phyloP scores from a whole-genome alignment of 2,113 vertebrate species.

The Centropristis striata region DNA sequence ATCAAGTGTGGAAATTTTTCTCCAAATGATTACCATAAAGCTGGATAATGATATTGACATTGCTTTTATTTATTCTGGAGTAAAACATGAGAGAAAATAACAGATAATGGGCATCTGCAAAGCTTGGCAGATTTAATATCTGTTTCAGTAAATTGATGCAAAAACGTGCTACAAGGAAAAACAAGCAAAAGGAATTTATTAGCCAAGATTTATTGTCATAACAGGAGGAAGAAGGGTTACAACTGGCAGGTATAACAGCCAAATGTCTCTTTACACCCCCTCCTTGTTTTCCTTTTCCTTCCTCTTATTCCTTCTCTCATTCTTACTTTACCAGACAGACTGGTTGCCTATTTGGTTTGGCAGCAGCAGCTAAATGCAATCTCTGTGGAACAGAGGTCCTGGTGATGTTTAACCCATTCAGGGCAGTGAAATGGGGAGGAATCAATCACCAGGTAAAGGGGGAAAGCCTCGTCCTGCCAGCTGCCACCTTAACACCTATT shows the following conservation, averaged over 20 bases:
- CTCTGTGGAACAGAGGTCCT: conserved; percentile 65
- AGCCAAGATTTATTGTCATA: conserved; percentile 81
- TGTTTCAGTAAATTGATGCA: conserved; percentile 19
- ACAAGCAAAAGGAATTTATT: conserved; percentile 26
- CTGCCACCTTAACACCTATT: conserved; percentile 53
- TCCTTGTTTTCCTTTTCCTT: conserved; percentile 6
- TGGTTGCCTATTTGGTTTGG: conserved; percentile 78
- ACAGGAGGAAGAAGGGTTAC: conserved; percentile 21
- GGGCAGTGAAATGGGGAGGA: conserved; percentile 39
- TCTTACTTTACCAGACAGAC: conserved; percentile 71
- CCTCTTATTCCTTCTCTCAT: background rate
- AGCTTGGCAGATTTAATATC: conserved; percentile 3
- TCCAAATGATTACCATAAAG: background rate
- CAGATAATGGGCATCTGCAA: conserved; percentile 6
- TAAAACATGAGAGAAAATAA: conserved; percentile 11
- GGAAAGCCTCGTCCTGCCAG: conserved; percentile 45
- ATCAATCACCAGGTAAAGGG: conserved; percentile 69
- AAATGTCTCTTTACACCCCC: conserved; percentile 17
- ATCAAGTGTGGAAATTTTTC: background rate
- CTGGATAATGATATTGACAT: background rate
- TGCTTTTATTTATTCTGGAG: background rate
- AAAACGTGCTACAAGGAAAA: conserved; percentile 16
- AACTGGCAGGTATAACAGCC: conserved; percentile 28
- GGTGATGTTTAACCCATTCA: conserved; percentile 81
- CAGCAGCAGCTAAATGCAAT: conserved; percentile 81